These are phyloP conservation scores for Kryptopterus vitreolus DNA, from an alignment of 2,797 vertebrate species.

Conservation along the genomic window DNA sequence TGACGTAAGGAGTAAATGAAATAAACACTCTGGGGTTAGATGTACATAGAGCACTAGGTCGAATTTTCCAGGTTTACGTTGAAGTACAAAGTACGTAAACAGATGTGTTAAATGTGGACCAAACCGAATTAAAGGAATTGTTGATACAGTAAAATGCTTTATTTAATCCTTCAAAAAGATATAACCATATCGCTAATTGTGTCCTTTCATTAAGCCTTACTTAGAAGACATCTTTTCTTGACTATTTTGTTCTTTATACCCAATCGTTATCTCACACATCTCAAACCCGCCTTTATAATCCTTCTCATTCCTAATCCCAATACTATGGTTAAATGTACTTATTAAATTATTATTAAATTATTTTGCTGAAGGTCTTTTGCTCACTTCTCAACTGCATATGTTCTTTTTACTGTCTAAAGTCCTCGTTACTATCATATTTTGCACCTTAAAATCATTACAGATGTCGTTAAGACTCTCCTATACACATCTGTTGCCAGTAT, in stretches of 20 bases:
- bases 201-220: not conserved
- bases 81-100: not conserved
- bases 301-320: not conserved
- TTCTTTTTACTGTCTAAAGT: no score
- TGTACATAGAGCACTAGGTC: not conserved
- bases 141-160: not conserved
- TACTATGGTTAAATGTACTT: no score
- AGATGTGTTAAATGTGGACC: no score
- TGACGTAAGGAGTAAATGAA: no score
- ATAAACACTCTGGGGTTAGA: not conserved
- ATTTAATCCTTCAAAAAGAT: not conserved
- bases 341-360: no score
- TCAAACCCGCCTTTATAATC: not conserved
- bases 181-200: not conserved
- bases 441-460: no score
- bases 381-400: no score
- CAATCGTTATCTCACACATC: not conserved
- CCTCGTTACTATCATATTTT: no score
- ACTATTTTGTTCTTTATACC: not conserved
- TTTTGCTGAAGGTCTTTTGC: no score
- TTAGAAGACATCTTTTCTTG: not conserved
- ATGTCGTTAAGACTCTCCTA: no score
- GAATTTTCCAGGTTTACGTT: not conserved
- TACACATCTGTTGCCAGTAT: no score
- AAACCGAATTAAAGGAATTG: not conserved